Conservation (phyloP, 2,113 vertebrate genomes). For the Trinectes maculatus region DNA sequence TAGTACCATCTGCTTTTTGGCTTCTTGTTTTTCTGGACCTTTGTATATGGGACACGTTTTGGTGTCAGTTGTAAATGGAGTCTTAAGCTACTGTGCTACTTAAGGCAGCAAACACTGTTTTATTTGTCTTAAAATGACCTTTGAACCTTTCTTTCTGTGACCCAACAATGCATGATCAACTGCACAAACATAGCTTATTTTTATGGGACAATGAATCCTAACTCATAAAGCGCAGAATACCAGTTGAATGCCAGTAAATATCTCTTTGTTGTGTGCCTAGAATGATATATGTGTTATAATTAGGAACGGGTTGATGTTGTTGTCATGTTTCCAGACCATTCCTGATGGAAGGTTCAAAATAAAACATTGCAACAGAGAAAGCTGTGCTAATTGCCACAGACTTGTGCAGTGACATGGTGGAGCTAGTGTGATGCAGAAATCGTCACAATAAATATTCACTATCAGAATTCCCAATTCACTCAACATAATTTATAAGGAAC, state of each 20-base stretch:
- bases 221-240: background rate
- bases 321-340: background rate
- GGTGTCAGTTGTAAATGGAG: too few species aligned
- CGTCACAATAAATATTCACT: conserved; percentile 37
- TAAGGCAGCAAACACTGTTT: background rate
- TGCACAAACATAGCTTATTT: background rate
- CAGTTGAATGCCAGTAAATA: background rate
- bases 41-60: too few species aligned
- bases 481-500: conserved; percentile 22
- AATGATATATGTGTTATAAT: conserved; percentile 4
- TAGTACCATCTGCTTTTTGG: too few species aligned
- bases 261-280: background rate
- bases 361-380: background rate
- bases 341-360: background rate
- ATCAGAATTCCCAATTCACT: conserved; percentile 30
- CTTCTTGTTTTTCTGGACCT: too few species aligned
- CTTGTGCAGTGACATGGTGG: background rate
- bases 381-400: conserved; percentile 2
- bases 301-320: background rate
- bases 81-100: background rate
- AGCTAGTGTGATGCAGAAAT: conserved; percentile 25
- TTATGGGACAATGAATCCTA: background rate
- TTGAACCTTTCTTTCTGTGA: background rate
- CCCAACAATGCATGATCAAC: background rate
- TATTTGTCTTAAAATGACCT: background rate